These are phyloP conservation scores for Orius laevigatus DNA, from an alignment of 1,140 invertebrate genomes.

Conservation along the genomic window DNA sequence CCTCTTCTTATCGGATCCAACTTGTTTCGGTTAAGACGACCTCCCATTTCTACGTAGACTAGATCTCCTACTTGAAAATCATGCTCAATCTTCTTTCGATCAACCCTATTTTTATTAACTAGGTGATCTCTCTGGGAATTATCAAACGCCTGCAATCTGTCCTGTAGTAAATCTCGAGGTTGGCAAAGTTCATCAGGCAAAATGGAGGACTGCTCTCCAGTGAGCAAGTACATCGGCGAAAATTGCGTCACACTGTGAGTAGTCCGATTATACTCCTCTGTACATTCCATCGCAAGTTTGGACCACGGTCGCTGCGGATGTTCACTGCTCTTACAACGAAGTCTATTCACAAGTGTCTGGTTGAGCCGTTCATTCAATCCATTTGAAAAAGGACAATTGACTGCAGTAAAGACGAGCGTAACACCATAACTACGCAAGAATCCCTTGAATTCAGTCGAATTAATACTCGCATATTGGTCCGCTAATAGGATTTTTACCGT, in stretches of 20 bases:
- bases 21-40: neutral
- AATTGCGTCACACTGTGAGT: neutral
- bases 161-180: neutral
- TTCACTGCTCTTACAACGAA: neutral
- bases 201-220: neutral
- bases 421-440: neutral
- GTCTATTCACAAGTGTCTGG: neutral
- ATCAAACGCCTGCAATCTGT: neutral
- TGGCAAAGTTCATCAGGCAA: neutral
- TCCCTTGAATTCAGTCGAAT: conserved; percentile 14
- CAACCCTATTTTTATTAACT: neutral
- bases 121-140: neutral
- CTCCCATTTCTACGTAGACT: conserved; percentile 1
- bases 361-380: conserved; percentile 9
- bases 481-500: conserved; percentile 16
- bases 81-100: neutral
- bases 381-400: neutral
- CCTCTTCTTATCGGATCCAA: conserved; percentile 1
- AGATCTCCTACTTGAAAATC: neutral
- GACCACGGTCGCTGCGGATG: neutral
- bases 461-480: conserved; percentile 21
- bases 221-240: conserved; percentile 1
- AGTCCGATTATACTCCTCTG: neutral
- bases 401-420: neutral
- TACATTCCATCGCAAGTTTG: neutral